A percentile compares a stretch with the other conserved stretches of the same genome.
Conservation (phyloP, 2,888 invertebrate genomes). For the Neocrepidodera transversa region DNA sequence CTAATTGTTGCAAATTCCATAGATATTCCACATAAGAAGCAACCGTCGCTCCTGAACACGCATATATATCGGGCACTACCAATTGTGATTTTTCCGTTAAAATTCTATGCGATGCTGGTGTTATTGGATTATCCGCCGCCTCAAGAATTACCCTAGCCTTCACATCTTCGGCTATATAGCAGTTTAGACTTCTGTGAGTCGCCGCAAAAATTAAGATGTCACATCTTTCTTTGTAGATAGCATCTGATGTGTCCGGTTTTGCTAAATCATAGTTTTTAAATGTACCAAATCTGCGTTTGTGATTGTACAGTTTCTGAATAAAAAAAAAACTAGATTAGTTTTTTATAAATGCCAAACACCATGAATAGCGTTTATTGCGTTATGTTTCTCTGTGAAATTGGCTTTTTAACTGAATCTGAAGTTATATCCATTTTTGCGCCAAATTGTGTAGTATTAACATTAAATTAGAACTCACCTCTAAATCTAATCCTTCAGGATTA, state of each 20-base stretch:
- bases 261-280: conserved; percentile 46
- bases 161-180: conserved; percentile 52
- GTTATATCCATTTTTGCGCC: no score
- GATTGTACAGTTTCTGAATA: conserved; percentile 47
- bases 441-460: no score
- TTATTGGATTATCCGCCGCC: conserved; percentile 53
- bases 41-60: conserved; percentile 51
- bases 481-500: conserved; percentile 51
- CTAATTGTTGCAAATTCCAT: conserved; percentile 42
- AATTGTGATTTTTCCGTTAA: conserved; percentile 48
- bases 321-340: neutral
- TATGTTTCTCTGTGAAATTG: no score
- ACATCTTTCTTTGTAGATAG: conserved; percentile 51
- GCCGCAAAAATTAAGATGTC: conserved; percentile 56
- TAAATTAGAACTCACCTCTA: no score
- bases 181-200: conserved; percentile 51
- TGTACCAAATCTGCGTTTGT: conserved; percentile 47
- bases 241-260: conserved; percentile 43
- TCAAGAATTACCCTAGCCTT: conserved; percentile 56
- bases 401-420: no score
- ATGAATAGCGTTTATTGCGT: no score
- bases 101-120: conserved; percentile 55
- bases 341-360: no score
- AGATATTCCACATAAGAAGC: conserved; percentile 55
- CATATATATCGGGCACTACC: conserved; percentile 56